Evolutionary conservation across 2,888 invertebrate species (phyloP).

Genomic region (Slavum lentiscoides): DNA sequence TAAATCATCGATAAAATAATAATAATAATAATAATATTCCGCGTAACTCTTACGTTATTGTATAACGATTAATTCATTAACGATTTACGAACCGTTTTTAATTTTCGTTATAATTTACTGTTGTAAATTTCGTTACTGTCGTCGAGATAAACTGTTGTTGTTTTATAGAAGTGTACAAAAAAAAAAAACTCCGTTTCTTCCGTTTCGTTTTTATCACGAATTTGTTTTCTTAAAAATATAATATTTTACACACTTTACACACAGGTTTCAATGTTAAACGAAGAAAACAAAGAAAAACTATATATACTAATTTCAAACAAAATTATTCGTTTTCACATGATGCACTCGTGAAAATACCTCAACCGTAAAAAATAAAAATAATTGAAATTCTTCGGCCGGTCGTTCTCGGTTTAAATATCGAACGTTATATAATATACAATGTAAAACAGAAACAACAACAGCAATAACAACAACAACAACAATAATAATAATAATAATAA

Average conservation of each 20-base stretch:
- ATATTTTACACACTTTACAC: not conserved
- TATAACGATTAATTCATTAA: too few species aligned
- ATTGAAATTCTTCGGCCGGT: not conserved
- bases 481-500: too few species aligned
- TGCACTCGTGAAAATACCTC: not conserved
- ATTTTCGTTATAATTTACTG: too few species aligned
- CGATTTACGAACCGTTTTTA: too few species aligned
- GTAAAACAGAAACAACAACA: not conserved
- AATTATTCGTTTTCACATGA: not conserved
- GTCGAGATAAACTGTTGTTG: not conserved
- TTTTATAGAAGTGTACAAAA: too few species aligned
- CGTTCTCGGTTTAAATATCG: not conserved
- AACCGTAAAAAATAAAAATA: constrained; percentile 12
- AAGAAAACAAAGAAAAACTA: constrained; percentile 1
- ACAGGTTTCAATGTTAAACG: not conserved
- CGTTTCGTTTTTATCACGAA: not conserved
- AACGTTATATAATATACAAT: not conserved
- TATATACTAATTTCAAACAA: not conserved
- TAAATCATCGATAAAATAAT: not conserved
- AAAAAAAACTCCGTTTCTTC: not conserved
- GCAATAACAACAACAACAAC: too few species aligned
- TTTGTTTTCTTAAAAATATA: not conserved
- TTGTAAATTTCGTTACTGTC: too few species aligned
- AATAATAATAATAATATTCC: too few species aligned
- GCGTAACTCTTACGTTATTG: too few species aligned